Evolutionary conservation across 2,888 invertebrate genomes (phyloP).

Genomic region (Mesorhabditis belari): DNA sequence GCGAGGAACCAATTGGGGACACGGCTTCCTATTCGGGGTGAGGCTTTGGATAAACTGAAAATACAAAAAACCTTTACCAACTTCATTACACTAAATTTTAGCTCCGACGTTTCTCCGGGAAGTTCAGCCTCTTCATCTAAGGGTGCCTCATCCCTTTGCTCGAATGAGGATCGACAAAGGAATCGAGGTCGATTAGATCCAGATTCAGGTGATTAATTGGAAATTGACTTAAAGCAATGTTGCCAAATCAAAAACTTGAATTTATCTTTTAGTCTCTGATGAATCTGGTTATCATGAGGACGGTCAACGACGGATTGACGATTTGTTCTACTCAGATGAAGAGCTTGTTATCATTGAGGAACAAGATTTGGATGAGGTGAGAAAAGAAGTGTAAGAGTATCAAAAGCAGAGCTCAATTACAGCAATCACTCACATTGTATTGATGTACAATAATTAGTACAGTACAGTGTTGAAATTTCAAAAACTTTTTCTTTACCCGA

Average conservation of each 20-base stretch:
- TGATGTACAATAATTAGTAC: too few relatives aligned
- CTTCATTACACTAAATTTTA: neutral
- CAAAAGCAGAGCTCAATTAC: too few relatives aligned
- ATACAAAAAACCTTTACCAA: neutral
- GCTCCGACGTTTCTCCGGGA: neutral
- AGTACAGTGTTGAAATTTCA: too few relatives aligned
- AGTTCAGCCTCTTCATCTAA: neutral
- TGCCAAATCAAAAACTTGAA: neutral
- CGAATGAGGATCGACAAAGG: neutral
- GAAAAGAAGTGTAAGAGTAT: neutral
- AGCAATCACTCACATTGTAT: too few relatives aligned
- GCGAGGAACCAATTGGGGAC: constrained; percentile 32
- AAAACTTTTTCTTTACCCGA: too few relatives aligned
- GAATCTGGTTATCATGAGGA: constrained; percentile 30
- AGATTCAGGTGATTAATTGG: neutral
- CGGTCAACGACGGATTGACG: constrained; percentile 24
- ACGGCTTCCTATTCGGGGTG: constrained; percentile 29
- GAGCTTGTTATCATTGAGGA: constrained; percentile 37
- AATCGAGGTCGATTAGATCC: neutral
- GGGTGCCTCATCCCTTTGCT: neutral
- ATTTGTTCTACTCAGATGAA: constrained; percentile 31
- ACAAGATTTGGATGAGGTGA: constrained; percentile 29
- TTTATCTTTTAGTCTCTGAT: neutral
- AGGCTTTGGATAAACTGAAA: constrained; percentile 10
- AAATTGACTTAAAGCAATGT: neutral